Conservation (phyloP, 2,888 invertebrate species). For the Scrobipalpa atriplicella region DNA sequence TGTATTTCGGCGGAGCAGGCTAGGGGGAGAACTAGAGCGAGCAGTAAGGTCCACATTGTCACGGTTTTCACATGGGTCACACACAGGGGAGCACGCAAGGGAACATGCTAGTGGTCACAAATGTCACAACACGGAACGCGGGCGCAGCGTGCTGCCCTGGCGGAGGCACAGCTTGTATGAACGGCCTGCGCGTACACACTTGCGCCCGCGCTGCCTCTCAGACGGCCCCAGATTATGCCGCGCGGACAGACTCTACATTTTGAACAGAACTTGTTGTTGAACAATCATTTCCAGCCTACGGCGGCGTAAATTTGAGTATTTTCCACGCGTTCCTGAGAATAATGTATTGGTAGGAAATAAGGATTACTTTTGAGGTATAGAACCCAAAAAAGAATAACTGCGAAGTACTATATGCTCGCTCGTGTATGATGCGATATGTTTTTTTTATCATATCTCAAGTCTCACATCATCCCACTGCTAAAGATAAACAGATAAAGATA, state of each 20-base stretch:
- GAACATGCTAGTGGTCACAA: slow-evolving; percentile 60
- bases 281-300: no score
- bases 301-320: no score
- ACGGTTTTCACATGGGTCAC: slow-evolving; percentile 45
- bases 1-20: slow-evolving; percentile 62
- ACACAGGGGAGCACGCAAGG: slow-evolving; percentile 41
- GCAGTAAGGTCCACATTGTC: slow-evolving; percentile 57
- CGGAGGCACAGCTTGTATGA: slow-evolving; percentile 63
- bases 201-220: slow-evolving; percentile 33
- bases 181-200: slow-evolving; percentile 51
- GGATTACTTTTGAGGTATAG: no score
- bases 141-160: slow-evolving; percentile 51
- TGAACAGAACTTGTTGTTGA: no score
- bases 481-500: no score
- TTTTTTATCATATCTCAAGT: no score
- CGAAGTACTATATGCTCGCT: no score
- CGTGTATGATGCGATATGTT: no score
- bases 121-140: slow-evolving; percentile 35
- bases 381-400: no score
- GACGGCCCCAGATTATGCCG: slow-evolving; percentile 42
- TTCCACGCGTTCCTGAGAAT: no score
- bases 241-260: neutral
- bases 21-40: slow-evolving; percentile 43
- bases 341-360: no score
- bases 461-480: no score